phyloP scores from a whole-genome alignment of 1,140 invertebrate genomes.

The Pygmarrhopalites habei region DNA sequence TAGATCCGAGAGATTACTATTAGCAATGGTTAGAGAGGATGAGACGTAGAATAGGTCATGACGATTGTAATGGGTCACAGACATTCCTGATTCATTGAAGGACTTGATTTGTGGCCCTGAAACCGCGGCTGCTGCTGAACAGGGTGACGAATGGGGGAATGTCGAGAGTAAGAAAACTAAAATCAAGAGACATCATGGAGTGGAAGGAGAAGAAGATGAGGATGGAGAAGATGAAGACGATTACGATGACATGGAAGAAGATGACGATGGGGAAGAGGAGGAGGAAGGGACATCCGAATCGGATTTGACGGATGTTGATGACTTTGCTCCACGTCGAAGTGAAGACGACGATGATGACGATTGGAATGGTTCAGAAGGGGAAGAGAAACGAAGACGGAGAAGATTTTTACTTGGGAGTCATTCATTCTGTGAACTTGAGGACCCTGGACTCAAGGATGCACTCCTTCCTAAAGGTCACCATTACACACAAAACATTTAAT shows the following conservation, averaged over 20 bases:
- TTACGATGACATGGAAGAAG: constrained; percentile 20
- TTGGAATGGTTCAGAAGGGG: not conserved
- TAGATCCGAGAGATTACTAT: not conserved
- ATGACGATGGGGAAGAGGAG: constrained; percentile 24
- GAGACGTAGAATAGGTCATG: not conserved
- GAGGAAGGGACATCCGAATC: constrained; percentile 10
- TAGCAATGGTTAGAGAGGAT: no score
- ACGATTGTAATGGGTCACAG: not conserved
- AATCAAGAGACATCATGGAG: constrained; percentile 9
- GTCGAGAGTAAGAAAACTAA: constrained; percentile 1
- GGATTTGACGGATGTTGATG: not conserved
- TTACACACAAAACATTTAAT: no score
- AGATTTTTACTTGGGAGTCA: constrained; percentile 20
- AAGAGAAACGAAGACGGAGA: constrained; percentile 7
- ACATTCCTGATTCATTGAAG: constrained; percentile 5
- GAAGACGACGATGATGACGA: not conserved
- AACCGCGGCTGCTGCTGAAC: not conserved
- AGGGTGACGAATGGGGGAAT: not conserved
- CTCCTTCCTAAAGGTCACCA: constrained; percentile 14
- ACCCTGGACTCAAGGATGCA: constrained; percentile 20
- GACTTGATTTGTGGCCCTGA: constrained; percentile 6
- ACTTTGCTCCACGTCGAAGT: not conserved
- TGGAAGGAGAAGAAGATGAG: constrained; percentile 21
- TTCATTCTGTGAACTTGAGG: constrained; percentile 20
- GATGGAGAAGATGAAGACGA: constrained; percentile 20